phyloP scores from a whole-genome alignment of 2,888 invertebrate genomes.

The Leucoptera coffeella region DNA sequence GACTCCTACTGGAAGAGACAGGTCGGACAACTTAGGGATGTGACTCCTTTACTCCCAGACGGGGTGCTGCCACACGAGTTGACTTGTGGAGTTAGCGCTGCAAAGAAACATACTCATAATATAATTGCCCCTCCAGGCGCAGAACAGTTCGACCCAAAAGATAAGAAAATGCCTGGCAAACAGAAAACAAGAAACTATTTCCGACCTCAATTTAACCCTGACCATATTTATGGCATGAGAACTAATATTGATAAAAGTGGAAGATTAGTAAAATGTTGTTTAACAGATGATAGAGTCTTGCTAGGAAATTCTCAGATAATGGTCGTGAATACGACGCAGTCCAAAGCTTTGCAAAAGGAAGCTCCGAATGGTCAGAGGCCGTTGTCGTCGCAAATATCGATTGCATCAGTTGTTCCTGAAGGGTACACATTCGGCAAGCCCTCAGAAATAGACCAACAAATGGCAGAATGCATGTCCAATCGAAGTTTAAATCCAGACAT shows the following conservation, averaged over 20 bases:
- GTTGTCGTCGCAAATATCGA: no score
- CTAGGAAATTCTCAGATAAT: slow-evolving; percentile 35
- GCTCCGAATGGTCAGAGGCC: slow-evolving; percentile 42
- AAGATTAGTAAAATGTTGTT: slow-evolving; percentile 31
- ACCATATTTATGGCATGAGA: slow-evolving; percentile 35
- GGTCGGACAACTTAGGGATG: slow-evolving; percentile 19
- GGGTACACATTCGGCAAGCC: slow-evolving; percentile 41
- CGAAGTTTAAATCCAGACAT: slow-evolving; percentile 23
- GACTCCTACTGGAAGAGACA: slow-evolving; percentile 28
- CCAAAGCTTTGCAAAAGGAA: slow-evolving; percentile 26
- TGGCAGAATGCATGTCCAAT: slow-evolving; percentile 31
- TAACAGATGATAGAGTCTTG: slow-evolving; percentile 23
- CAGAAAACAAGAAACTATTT: slow-evolving; percentile 32
- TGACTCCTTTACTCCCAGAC: slow-evolving; percentile 28
- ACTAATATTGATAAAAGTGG: slow-evolving; percentile 38
- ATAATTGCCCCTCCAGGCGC: slow-evolving; percentile 20
- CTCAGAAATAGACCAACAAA: slow-evolving; percentile 30
- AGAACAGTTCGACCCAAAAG: slow-evolving; percentile 15
- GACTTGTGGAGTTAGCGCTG: slow-evolving; percentile 24
- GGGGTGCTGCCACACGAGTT: slow-evolving; percentile 20
- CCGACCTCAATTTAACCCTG: slow-evolving; percentile 25
- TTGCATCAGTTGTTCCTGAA: no score
- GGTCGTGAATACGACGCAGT: slow-evolving; percentile 18
- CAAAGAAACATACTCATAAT: slow-evolving; percentile 19
- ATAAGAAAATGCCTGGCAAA: no score